Evolutionary conservation across 2,888 invertebrate species (phyloP), one percentile per base, ranked within the genome.

Genomic region (Tenthredo notha): DNA sequence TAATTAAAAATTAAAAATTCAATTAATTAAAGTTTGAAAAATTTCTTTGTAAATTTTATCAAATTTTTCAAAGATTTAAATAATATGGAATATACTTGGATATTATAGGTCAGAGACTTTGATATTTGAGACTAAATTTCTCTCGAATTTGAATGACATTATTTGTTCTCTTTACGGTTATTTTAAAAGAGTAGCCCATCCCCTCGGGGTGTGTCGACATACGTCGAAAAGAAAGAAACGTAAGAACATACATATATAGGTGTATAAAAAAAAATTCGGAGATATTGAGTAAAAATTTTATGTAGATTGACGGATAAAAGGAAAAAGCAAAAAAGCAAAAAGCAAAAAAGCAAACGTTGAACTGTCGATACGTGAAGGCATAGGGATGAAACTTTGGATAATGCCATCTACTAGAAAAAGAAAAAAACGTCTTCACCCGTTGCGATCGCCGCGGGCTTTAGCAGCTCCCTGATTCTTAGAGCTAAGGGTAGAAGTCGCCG

Each of bases 361-460:
- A 29, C 40, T 43, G 61, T 61, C 61, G 61, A 61, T 21, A 61
- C 61, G 21, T 12, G 10, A 4, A 25, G 12, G 21, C 12, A 61
- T 25, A 25, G 43, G 72, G 72, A 74, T 74, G 72, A 74, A 74
- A 33, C 43, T 74, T 21, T 40, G 21, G 72, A 74, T 74, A 74
- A 74, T 74, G 72, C 43, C 43, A 43, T 40, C 40, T 43, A 40
- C 15, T 74, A 12, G 40, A 25, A 43, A 74, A 74, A 74, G 5
- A 21, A 25, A 43, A 74, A 74, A 74, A 74, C 72, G 72, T 74
- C 9, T 43, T 40, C 72, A 43, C 40, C 40, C 72, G 40, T 12
- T 67, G 61, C 12, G 70, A 74, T 74, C 72, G 72, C 72, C 72
- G 10, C 40, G 40, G 72, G 72, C 67, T 67, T 67, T 67, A 61